phyloP scores from a whole-genome alignment of 2,797 vertebrate species.

The Phataginus tricuspis region DNA sequence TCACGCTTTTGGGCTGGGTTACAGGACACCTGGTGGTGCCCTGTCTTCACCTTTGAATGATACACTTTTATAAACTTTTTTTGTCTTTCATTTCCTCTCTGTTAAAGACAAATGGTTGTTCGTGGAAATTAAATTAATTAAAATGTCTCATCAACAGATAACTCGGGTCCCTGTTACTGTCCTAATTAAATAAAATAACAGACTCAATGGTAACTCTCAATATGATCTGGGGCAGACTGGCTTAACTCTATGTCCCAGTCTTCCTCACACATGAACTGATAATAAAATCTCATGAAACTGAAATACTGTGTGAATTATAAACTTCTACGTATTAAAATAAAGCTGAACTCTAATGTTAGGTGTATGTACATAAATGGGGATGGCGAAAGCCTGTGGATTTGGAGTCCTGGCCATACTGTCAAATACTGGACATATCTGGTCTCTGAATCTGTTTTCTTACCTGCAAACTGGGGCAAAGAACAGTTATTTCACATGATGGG shows the following conservation, averaged over 20 bases:
- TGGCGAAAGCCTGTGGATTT: not conserved
- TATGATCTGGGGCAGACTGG: not conserved
- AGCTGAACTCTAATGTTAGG: not conserved
- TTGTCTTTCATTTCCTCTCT: not conserved
- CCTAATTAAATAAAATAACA: not conserved
- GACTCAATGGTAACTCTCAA: not conserved
- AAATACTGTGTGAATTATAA: not conserved
- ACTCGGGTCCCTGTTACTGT: not conserved
- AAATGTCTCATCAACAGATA: not conserved
- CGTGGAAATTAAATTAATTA: not conserved
- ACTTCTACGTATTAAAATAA: not conserved
- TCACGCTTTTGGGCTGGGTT: fast-evolving
- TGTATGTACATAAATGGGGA: no score
- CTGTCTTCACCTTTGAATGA: not conserved
- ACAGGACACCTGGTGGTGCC: not conserved
- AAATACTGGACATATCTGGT: not conserved
- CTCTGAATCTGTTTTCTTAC: not conserved
- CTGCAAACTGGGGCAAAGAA: not conserved
- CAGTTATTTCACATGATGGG: not conserved
- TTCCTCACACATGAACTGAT: not conserved
- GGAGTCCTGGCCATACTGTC: not conserved
- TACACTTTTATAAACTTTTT: not conserved
- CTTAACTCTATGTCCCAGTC: not conserved
- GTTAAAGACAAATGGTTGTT: not conserved
- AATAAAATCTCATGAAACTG: not conserved